phyloP scores from a whole-genome alignment of 2,888 invertebrate genomes.

The Clanis bilineata region DNA sequence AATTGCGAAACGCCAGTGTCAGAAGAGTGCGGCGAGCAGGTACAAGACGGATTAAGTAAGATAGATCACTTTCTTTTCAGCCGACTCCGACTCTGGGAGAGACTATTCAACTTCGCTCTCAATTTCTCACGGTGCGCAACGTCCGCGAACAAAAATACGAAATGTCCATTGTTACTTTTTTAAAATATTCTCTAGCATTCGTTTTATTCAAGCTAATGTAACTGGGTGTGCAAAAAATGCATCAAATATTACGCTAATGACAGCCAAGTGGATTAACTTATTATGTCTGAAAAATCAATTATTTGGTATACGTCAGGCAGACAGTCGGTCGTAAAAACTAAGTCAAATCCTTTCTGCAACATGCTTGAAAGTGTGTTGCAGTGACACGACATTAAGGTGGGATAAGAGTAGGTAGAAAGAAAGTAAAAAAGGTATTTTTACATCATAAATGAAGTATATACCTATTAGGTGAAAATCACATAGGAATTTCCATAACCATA shows the following conservation, averaged over 20 bases:
- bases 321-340: no score
- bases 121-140: conserved; percentile 37
- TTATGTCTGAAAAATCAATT: not conserved
- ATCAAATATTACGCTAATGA: conserved; percentile 2
- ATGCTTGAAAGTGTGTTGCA: no score
- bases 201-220: conserved; percentile 15
- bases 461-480: no score
- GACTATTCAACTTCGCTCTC: conserved; percentile 55
- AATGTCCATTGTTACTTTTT: conserved; percentile 29
- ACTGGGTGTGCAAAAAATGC: conserved; percentile 9
- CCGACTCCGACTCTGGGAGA: conserved; percentile 37
- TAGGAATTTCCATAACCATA: no score
- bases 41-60: conserved; percentile 53
- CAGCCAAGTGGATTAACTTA: not conserved
- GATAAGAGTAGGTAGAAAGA: no score
- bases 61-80: conserved; percentile 67
- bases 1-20: conserved; percentile 45
- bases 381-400: no score
- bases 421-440: no score
- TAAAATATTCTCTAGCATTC: conserved; percentile 11
- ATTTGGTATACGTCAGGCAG: not conserved
- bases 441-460: no score
- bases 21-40: conserved; percentile 25
- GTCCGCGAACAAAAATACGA: conserved; percentile 28
- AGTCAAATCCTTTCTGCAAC: no score